A percentile compares a stretch with the other conserved stretches of the same genome.
These are phyloP conservation scores for Apodemia zela DNA, from an alignment of 2,888 invertebrate species.

Conservation along the genomic window DNA sequence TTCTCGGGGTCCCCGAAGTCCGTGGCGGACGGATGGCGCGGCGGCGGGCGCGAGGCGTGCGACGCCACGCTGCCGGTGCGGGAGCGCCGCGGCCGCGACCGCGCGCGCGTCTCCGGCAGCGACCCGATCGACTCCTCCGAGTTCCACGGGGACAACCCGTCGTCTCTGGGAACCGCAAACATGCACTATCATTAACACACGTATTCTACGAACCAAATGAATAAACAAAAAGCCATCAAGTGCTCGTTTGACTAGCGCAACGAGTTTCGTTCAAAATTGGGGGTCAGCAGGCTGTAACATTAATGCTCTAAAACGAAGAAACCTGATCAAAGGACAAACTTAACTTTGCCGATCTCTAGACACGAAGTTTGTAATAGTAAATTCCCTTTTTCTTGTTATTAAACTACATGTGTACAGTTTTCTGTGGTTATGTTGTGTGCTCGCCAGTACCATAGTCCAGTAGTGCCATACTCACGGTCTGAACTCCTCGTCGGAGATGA, in stretches of 20 bases:
- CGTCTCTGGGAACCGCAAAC: constrained; percentile 41
- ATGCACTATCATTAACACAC: too few relatives aligned
- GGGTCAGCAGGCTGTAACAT: too few relatives aligned
- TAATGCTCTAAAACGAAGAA: too few relatives aligned
- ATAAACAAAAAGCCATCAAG: too few relatives aligned
- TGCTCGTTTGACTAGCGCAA: neutral
- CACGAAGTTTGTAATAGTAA: too few relatives aligned
- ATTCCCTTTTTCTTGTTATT: too few relatives aligned
- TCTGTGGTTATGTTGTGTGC: too few relatives aligned
- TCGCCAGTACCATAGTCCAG: too few relatives aligned
- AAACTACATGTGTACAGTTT: too few relatives aligned
- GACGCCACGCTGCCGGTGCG: constrained; percentile 36
- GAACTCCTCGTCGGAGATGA: constrained; percentile 69
- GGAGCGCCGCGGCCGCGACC: constrained; percentile 34
- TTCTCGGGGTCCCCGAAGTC: constrained; percentile 72
- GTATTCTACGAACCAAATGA: too few relatives aligned
- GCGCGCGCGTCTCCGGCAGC: constrained; percentile 38
- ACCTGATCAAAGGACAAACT: neutral
- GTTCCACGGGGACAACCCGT: constrained; percentile 63
- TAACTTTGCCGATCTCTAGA: neutral
- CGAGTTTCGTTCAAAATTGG: too few relatives aligned
- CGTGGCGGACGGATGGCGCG: constrained; percentile 30
- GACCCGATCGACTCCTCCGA: constrained; percentile 57
- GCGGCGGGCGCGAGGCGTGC: constrained; percentile 34
- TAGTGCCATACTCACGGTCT: constrained; percentile 45